Evolutionary conservation across 2,113 vertebrate genomes (phyloP).

Genomic region (Sinocyclocheilus grahami): DNA sequence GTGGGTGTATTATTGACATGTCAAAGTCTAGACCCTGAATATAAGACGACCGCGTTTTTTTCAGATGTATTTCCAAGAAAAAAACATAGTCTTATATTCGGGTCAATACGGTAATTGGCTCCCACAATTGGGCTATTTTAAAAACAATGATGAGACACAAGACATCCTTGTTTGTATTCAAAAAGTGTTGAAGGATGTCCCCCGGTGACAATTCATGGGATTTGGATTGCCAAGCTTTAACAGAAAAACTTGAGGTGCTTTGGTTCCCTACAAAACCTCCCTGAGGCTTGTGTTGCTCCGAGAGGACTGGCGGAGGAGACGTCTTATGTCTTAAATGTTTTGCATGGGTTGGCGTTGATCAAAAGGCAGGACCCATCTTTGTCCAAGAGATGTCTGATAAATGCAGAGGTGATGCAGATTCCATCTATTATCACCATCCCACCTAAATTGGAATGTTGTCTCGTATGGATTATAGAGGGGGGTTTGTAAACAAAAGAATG

Average conservation of each 20-base stretch:
- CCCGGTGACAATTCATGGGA: constrained; percentile 22
- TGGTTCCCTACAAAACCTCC: constrained; percentile 29
- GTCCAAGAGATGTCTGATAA: constrained; percentile 67
- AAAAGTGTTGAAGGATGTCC: constrained; percentile 24
- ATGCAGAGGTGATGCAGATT: constrained; percentile 56
- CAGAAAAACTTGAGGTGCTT: constrained; percentile 34
- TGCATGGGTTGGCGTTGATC: constrained; percentile 32
- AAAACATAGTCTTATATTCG: no score
- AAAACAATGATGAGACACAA: neutral
- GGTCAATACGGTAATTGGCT: neutral
- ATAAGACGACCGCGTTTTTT: no score
- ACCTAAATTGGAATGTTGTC: neutral
- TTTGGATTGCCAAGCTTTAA: constrained; percentile 21
- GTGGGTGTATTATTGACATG: no score
- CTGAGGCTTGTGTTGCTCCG: constrained; percentile 16
- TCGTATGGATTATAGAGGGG: neutral
- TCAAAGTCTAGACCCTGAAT: no score
- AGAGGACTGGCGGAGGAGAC: constrained; percentile 20
- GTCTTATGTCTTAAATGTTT: constrained; percentile 38
- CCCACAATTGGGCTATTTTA: neutral
- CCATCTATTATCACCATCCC: constrained; percentile 32
- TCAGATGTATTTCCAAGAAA: no score
- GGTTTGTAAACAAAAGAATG: neutral
- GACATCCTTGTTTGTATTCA: constrained; percentile 36
- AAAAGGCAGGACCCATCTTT: constrained; percentile 62